A percentile compares a stretch with the other conserved stretches of the same genome.
These are phyloP conservation scores for Eupithecia exiguata DNA, from an alignment of 2,888 invertebrate species.

Conservation along the genomic window DNA sequence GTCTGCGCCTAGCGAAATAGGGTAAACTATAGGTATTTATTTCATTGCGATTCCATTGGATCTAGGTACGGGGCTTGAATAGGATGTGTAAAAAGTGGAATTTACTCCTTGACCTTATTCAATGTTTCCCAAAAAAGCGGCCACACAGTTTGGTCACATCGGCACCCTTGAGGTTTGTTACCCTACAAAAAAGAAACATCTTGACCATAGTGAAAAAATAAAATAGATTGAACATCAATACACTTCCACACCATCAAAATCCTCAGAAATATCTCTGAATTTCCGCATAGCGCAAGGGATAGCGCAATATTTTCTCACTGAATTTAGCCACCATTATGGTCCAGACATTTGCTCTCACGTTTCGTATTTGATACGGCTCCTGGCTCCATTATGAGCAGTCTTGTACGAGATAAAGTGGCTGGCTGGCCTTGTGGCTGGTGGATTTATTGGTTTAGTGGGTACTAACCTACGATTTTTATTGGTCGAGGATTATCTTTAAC, in stretches of 20 bases:
- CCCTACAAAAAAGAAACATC: not conserved
- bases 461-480: conserved; percentile 35
- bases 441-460: conserved; percentile 37
- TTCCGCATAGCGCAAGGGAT: conserved; percentile 19
- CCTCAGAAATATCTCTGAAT: not conserved
- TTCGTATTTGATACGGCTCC: conserved; percentile 47
- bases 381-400: conserved; percentile 47
- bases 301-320: conserved; percentile 37
- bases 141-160: not conserved
- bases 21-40: not conserved
- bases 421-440: conserved; percentile 41
- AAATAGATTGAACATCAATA: too few relatives aligned
- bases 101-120: not conserved
- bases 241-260: not conserved
- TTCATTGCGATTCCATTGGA: not conserved
- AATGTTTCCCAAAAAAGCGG: not conserved
- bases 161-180: not conserved
- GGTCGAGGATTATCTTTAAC: conserved; percentile 30
- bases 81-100: not conserved
- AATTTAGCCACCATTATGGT: conserved; percentile 10
- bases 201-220: too few relatives aligned
- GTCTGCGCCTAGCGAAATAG: not conserved
- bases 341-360: conserved; percentile 37
- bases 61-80: not conserved
- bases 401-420: conserved; percentile 51